Base-by-base conservation (phyloP, 2,888 invertebrate species). In the Achlya flavicornis region DNA sequence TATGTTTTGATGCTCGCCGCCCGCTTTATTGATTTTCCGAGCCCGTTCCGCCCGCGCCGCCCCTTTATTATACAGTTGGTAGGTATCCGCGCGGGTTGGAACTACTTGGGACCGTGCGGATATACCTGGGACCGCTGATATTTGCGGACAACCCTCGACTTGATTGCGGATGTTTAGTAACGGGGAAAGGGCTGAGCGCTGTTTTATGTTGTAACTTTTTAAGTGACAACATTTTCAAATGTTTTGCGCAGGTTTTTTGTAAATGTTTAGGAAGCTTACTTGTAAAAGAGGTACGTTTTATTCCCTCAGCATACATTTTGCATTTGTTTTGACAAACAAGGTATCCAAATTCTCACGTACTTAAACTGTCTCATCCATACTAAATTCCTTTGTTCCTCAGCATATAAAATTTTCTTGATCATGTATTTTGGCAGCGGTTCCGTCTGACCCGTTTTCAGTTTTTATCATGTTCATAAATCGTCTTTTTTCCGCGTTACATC, bases 1-100 rank as follows among this genome's bases (percentile, higher is more conserved):
- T 85, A 86, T 93, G 93, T 93, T 92, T 92, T 93, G 93, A 92
- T 93, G 89, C 91, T 84, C 85, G 87, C 86, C 87, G 81, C 92
- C 91, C 89, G 91, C 84, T 89, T 86, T 93, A 93, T 93, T 91
- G 93, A 93, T 93, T 93, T 93, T 92, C 92, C 84, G 78, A 82
- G 81, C 83, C 80, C 84, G 78, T 68, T 73, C 84, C 84, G 71
- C 87, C 84, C 83, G 70, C 75, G 65, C 81, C 85, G 85, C 86
- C 88, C 83, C 85, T 85, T 85, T 90, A 89, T 89, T 90, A 89
- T 89, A 91, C 53, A 19, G 53, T 53, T 53, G 53, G 53, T 89
- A 89, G 87, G 87, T 89, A 87, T 88, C 86, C 79, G 72, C 72
- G 70, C 70, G 43, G 19, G 19, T 14, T 19, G 61, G 58, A 58